Evolutionary conservation across 2,888 invertebrate genomes (phyloP).

Genomic region (Digitonthophagus gazella): DNA sequence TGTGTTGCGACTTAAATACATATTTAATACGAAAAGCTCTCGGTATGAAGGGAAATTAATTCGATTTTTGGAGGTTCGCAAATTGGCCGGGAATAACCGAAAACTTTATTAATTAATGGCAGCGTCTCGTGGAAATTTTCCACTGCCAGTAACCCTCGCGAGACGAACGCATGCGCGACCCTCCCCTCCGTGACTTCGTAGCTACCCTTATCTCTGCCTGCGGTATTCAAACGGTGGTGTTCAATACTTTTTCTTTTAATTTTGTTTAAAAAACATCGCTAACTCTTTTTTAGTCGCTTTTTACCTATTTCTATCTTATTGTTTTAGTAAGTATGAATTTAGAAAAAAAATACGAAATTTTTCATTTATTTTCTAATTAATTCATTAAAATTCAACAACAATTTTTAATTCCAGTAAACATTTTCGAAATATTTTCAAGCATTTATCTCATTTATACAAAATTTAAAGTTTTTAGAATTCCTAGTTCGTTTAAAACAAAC

Average conservation of each 20-base stretch:
- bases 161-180: background rate
- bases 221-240: slow-evolving; percentile 22
- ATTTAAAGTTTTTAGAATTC: background rate
- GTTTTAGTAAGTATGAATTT: background rate
- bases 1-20: too few relatives aligned
- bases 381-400: background rate
- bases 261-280: too few relatives aligned
- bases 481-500: background rate
- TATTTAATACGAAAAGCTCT: too few relatives aligned
- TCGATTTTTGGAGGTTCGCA: background rate
- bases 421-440: too few relatives aligned
- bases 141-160: background rate
- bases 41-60: background rate
- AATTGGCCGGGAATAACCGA: background rate
- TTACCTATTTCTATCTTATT: too few relatives aligned
- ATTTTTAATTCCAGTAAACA: too few relatives aligned
- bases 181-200: slow-evolving; percentile 1
- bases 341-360: background rate
- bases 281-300: too few relatives aligned
- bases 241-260: too few relatives aligned
- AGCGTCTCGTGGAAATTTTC: slow-evolving; percentile 23
- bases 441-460: background rate
- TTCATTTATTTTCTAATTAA: background rate
- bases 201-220: slow-evolving; percentile 32
- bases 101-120: background rate